Evolutionary conservation across 2,113 vertebrate genomes (phyloP).

Genomic region (Lipotes vexillifer): DNA sequence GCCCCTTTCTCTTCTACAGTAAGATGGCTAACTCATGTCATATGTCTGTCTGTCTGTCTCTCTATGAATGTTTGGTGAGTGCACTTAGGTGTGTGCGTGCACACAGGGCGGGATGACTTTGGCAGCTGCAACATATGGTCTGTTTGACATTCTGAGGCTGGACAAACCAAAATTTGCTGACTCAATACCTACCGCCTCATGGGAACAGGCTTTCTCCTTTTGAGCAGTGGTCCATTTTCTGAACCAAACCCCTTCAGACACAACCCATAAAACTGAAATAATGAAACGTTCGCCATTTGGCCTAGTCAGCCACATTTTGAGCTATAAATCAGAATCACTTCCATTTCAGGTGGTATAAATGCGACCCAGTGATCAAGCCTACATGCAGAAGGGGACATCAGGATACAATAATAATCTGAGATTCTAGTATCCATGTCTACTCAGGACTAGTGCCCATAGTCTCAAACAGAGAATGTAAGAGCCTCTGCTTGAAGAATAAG

Average conservation of each 20-base stretch:
- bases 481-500: slow-evolving; percentile 52
- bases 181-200: neutral
- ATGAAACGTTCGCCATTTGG: slow-evolving; percentile 78
- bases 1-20: neutral
- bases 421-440: slow-evolving; percentile 67
- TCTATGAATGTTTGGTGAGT: neutral
- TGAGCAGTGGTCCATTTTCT: slow-evolving; percentile 45
- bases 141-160: neutral
- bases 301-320: slow-evolving; percentile 76
- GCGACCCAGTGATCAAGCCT: slow-evolving; percentile 74
- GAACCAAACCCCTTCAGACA: slow-evolving; percentile 71
- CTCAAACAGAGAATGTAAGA: slow-evolving; percentile 60
- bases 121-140: neutral
- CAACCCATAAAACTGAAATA: slow-evolving; percentile 77
- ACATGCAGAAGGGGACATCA: slow-evolving; percentile 57
- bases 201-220: neutral
- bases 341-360: slow-evolving; percentile 77
- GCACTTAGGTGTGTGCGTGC: neutral
- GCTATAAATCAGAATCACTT: slow-evolving; percentile 79
- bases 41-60: neutral
- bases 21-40: neutral
- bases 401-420: slow-evolving; percentile 69
- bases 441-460: slow-evolving; percentile 62
- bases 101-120: neutral
- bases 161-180: neutral